Percentiles rank a stretch among this genome's conserved stretches.
These are phyloP conservation scores for Odontophorus gujanensis DNA, from an alignment of 2,113 vertebrate species.

Conservation along the genomic window DNA sequence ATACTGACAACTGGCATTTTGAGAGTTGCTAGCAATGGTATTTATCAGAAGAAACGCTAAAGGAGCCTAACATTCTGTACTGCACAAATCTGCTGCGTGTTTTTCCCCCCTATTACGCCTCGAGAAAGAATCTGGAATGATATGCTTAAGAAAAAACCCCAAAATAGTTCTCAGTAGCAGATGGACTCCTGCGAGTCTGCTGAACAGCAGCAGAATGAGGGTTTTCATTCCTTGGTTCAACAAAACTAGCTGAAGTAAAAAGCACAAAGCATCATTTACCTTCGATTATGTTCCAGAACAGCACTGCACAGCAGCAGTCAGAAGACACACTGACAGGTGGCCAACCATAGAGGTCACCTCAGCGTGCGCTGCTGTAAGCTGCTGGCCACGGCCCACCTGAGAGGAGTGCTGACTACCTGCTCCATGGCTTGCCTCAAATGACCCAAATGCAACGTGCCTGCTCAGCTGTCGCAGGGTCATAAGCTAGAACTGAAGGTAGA, in stretches of 20 bases:
- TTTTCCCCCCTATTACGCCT: not conserved
- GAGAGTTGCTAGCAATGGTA: not conserved
- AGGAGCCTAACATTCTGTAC: not conserved
- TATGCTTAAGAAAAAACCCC: not conserved
- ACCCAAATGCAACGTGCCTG: not conserved
- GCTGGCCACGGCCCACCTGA: not conserved
- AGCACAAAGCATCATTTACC: not conserved
- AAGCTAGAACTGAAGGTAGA: slow-evolving; percentile 14
- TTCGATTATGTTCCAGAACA: not conserved
- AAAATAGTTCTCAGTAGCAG: not conserved
- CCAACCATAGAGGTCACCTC: not conserved
- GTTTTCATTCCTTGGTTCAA: not conserved
- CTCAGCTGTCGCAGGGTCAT: not conserved
- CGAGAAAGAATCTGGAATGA: slow-evolving; percentile 5
- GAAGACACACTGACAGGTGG: not conserved
- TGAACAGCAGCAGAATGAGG: not conserved
- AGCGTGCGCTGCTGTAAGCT: not conserved
- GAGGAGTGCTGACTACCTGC: not conserved
- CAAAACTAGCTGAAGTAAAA: not conserved
- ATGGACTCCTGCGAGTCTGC: not conserved
- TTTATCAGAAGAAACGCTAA: not conserved
- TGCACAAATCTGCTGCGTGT: not conserved
- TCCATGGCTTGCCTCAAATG: not conserved
- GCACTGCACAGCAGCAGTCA: not conserved
- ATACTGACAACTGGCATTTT: not conserved